Conservation (phyloP, 2,113 vertebrate genomes). For the Zapus hudsonius region DNA sequence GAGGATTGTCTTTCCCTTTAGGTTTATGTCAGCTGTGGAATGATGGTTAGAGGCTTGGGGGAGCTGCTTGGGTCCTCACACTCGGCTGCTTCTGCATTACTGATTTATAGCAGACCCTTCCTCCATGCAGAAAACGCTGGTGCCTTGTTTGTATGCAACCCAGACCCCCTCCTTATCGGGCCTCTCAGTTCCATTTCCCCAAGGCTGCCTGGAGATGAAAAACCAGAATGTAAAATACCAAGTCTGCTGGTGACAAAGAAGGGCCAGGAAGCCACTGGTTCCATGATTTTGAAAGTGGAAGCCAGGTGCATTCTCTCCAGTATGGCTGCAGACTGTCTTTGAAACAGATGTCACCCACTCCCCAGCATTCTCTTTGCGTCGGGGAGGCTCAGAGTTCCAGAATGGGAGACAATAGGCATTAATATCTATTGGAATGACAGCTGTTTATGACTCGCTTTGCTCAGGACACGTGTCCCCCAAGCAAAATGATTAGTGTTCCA, state of each 20-base stretch:
- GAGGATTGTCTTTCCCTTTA: not conserved
- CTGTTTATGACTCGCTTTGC: slow-evolving; percentile 86
- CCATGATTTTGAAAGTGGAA: slow-evolving; percentile 63
- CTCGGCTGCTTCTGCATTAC: slow-evolving; percentile 42
- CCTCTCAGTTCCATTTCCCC: slow-evolving; percentile 63
- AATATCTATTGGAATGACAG: slow-evolving; percentile 89
- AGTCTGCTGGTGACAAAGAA: slow-evolving; percentile 62
- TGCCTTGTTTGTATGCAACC: slow-evolving; percentile 49
- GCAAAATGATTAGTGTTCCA: slow-evolving; percentile 80
- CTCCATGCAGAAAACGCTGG: slow-evolving; percentile 67
- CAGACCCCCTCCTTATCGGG: not conserved
- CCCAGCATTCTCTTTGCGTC: slow-evolving; percentile 77
- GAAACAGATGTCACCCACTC: slow-evolving; percentile 86
- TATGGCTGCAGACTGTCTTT: slow-evolving; percentile 74
- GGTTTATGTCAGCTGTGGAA: slow-evolving; percentile 45
- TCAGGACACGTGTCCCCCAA: slow-evolving; percentile 83
- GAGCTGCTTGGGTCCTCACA: slow-evolving; percentile 26
- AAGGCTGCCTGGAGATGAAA: slow-evolving; percentile 58
- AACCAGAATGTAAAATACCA: slow-evolving; percentile 66
- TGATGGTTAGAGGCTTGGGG: not conserved
- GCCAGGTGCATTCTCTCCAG: slow-evolving; percentile 83
- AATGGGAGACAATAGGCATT: slow-evolving; percentile 87
- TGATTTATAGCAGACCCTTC: slow-evolving; percentile 65
- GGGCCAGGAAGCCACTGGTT: slow-evolving; percentile 81
- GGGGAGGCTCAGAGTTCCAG: slow-evolving; percentile 70